A percentile compares a stretch with the other conserved stretches of the same genome.
Conservation (phyloP, 2,113 vertebrate species). For the Pterophyllum scalare region DNA sequence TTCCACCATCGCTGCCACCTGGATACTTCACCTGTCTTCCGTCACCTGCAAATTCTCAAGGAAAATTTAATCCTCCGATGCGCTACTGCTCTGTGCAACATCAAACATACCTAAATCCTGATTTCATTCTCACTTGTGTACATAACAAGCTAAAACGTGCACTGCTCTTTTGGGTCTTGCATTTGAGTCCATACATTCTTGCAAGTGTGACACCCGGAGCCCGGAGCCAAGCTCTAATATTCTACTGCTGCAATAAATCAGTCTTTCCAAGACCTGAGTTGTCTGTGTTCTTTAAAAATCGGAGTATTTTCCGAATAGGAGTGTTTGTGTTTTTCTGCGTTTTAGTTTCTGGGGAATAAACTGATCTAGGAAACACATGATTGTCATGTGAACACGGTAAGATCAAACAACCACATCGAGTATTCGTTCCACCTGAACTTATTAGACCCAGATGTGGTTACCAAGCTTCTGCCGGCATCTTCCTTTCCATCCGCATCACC, state of each 20-base stretch:
- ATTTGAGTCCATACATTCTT: neutral
- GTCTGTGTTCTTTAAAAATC: neutral
- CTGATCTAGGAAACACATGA: neutral
- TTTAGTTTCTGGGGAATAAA: neutral
- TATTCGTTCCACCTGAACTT: conserved; percentile 8
- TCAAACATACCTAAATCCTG: neutral
- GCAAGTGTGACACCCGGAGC: neutral
- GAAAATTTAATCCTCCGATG: neutral
- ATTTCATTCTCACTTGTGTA: neutral
- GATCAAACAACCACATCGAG: neutral
- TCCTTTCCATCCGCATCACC: neutral
- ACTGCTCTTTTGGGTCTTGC: neutral
- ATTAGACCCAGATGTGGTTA: neutral
- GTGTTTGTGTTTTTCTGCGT: neutral
- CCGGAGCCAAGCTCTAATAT: too few species aligned
- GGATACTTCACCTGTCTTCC: too few species aligned
- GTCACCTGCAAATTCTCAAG: neutral
- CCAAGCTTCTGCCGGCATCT: neutral
- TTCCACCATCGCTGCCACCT: too few species aligned
- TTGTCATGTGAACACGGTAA: neutral
- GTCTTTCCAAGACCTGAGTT: neutral
- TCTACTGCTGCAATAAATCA: too few species aligned
- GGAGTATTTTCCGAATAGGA: neutral
- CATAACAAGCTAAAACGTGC: neutral
- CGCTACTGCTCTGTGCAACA: neutral